A percentile compares a stretch with the other conserved stretches of the same genome.
Conservation (phyloP, 2,113 vertebrate species). For the Psilopsiagon aymara region DNA sequence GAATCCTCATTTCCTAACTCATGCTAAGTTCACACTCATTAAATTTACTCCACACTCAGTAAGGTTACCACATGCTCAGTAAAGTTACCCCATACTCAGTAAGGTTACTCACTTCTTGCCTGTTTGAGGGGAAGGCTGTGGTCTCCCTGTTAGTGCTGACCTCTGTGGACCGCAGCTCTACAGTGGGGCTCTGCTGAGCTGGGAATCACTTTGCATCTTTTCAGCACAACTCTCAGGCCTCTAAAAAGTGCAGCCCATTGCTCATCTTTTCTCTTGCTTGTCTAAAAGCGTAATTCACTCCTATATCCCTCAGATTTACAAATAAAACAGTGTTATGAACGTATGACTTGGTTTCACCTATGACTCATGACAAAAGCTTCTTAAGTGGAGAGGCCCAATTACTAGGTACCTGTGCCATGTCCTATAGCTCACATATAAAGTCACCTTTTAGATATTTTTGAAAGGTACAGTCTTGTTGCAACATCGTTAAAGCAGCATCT, state of each 20-base stretch:
- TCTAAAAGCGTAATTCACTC: background rate
- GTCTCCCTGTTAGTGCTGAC: background rate
- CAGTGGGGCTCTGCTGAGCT: background rate
- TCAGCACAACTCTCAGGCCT: background rate
- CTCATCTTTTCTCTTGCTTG: background rate
- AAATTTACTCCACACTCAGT: background rate
- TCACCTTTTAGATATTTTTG: background rate
- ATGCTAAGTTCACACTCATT: background rate
- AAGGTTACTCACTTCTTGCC: background rate
- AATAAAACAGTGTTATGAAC: slow-evolving; percentile 5
- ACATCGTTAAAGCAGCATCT: background rate
- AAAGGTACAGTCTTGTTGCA: background rate
- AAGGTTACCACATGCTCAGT: background rate
- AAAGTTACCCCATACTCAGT: background rate
- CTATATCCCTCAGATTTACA: background rate
- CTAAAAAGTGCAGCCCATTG: background rate
- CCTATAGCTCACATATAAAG: background rate
- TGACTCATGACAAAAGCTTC: slow-evolving; percentile 20
- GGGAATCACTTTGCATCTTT: background rate
- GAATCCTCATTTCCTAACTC: background rate
- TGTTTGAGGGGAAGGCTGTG: background rate
- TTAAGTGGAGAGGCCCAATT: background rate
- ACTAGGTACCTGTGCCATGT: background rate
- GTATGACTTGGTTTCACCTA: background rate
- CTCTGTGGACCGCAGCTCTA: background rate